Conservation (phyloP, 2,797 vertebrate genomes). For the Cynopterus sphinx region DNA sequence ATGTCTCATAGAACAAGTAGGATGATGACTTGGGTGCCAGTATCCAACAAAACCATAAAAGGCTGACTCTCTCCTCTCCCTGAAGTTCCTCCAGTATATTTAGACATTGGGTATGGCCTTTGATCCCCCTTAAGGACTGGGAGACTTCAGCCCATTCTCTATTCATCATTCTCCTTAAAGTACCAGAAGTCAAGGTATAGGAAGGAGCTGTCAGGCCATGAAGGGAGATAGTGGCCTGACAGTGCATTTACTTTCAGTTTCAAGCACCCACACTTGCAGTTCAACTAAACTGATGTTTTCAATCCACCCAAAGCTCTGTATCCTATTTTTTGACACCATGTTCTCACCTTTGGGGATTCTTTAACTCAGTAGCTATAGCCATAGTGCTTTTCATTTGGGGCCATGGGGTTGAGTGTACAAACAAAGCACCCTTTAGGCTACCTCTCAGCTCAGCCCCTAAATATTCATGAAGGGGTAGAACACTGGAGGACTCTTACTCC, state of each 20-base stretch:
- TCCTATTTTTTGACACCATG: background rate
- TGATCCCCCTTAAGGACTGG: background rate
- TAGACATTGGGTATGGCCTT: background rate
- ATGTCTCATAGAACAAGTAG: background rate
- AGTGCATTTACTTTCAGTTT: constrained; percentile 10
- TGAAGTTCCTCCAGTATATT: background rate
- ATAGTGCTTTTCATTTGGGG: background rate
- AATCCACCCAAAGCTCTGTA: background rate
- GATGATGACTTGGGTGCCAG: background rate
- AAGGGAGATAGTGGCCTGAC: background rate
- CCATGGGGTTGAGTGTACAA: background rate
- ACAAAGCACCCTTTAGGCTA: background rate
- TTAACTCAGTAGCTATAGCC: background rate
- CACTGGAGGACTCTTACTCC: background rate
- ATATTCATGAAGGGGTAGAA: background rate
- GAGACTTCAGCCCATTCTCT: background rate
- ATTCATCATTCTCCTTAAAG: background rate
- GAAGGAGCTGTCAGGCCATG: background rate
- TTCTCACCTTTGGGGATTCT: background rate
- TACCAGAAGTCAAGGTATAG: background rate
- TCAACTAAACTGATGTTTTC: background rate
- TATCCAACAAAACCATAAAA: background rate
- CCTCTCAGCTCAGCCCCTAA: background rate
- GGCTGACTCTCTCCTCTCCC: background rate
- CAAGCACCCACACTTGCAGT: background rate